Conservation (phyloP, 2,888 invertebrate genomes). For the Scaptomyza tumidula region DNA sequence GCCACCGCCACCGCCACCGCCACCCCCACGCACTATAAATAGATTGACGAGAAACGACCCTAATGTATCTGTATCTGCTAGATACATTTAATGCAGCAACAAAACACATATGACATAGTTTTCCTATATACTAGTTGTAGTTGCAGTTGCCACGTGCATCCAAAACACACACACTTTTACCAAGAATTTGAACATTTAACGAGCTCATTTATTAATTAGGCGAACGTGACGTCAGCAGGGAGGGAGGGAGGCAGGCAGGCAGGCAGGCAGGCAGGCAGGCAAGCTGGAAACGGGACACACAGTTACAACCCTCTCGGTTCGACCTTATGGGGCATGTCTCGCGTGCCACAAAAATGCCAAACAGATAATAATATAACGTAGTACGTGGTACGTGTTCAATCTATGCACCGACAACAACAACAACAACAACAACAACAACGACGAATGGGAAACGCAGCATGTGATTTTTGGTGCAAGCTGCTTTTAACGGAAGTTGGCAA, state of each 20-base stretch:
- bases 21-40: slow-evolving; percentile 62
- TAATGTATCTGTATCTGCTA: slow-evolving; percentile 46
- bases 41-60: slow-evolving; percentile 43
- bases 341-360: slow-evolving; percentile 51
- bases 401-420: slow-evolving; percentile 36
- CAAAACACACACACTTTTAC: slow-evolving; percentile 3
- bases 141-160: slow-evolving; percentile 21
- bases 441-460: slow-evolving; percentile 14
- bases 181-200: slow-evolving; percentile 44
- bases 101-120: too few relatives aligned
- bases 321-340: slow-evolving; percentile 20
- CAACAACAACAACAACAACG: slow-evolving; percentile 4
- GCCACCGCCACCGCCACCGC: too few relatives aligned
- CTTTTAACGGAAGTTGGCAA: slow-evolving; percentile 52
- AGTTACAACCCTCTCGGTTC: background rate
- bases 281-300: slow-evolving; percentile 24
- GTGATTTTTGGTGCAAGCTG: slow-evolving; percentile 50
- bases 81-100: slow-evolving; percentile 42
- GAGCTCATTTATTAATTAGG: slow-evolving; percentile 73
- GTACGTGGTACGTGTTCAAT: slow-evolving; percentile 46
- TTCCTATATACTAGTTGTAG: background rate
- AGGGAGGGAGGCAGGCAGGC: slow-evolving; percentile 2
- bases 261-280: slow-evolving; percentile 3
- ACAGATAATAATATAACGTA: too few relatives aligned
- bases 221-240: slow-evolving; percentile 63